A percentile compares a stretch with the other conserved stretches of the same genome.
Evolutionary conservation across 2,113 vertebrate genomes (phyloP).

Genomic region (Actinemys pallida): DNA sequence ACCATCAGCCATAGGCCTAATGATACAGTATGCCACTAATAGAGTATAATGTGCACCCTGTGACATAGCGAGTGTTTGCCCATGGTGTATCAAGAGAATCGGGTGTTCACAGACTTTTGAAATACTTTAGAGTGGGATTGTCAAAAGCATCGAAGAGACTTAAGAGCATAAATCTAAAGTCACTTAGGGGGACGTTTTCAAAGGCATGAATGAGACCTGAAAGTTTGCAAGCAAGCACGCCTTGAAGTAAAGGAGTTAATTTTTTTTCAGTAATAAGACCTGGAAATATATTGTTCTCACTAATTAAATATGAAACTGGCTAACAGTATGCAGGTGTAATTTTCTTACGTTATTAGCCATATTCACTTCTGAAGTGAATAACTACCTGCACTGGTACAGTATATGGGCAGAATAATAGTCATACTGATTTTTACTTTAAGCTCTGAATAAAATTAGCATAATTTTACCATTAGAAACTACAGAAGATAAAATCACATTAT

Average conservation of each 20-base stretch:
- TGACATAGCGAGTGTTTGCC: background rate
- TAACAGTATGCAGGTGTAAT: constrained; percentile 75
- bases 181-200: background rate
- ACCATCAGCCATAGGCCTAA: rapidly evolving
- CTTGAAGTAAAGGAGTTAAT: constrained; percentile 62
- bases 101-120: background rate
- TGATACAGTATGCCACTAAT: background rate
- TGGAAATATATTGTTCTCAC: constrained; percentile 54
- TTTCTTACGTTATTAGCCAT: constrained; percentile 81
- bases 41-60: background rate
- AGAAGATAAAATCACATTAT: constrained; percentile 81
- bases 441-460: constrained; percentile 83
- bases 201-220: background rate
- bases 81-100: background rate
- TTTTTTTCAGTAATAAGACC: constrained; percentile 58
- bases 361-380: constrained; percentile 81
- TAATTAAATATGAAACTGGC: constrained; percentile 77
- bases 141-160: background rate
- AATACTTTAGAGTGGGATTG: background rate
- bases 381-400: constrained; percentile 72
- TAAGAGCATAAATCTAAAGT: background rate
- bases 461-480: constrained; percentile 79
- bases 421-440: constrained; percentile 79
- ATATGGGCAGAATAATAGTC: constrained; percentile 77
- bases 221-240: rapidly evolving